Base-by-base conservation (phyloP, 2,888 invertebrate species). In the Seira musarum region DNA sequence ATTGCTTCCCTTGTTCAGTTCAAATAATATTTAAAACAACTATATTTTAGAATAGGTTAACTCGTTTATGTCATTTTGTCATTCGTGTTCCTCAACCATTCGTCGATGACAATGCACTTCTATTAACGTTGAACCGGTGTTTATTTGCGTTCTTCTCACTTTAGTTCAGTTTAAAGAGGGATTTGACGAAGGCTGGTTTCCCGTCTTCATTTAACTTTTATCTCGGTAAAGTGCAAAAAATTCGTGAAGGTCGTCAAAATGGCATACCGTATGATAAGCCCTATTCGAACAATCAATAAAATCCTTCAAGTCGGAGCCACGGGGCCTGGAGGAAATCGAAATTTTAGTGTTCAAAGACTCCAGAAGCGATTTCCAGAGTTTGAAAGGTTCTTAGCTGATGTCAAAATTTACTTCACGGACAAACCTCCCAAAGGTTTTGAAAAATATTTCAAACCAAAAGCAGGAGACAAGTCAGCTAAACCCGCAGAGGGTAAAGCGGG, bases 401-500 rank as follows among this genome's bases (percentile, higher is more conserved):
- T 82, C n/a, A 77, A 81, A 70, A 77, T 85, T 15, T 85, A 83
- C 25, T 82, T 84, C 22, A 65, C 83, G 6, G 93, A 94, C 87
- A 93, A 94, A 87, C 94, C 95, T 15, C 97, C 97, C 0, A 96
- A 96, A 89, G 97, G 97, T 0, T 97, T 97, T 89, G 97, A 96
- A 88, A 97, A 97, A 88, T 97, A 94, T 89, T 97, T 95, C 87
- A 92, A 93, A 87, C 93, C 93, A 8, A 91, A 81, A 68, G 92
- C 75, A 87, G 87, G 83, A 13, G 82, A 82, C 21, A 80, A 80
- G 40, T 65, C n/a, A 57, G 65, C 66, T 6, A 81, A 81, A 74
- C 68, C 70, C 46, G 82, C 87, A 19, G 79, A 87, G n/a, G 90
- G 90, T 21, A 77, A 82, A 22, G 15, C 66, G 24, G 75, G 64